Evolutionary conservation across 2,888 invertebrate species (phyloP).

Genomic region (Biston betularia): DNA sequence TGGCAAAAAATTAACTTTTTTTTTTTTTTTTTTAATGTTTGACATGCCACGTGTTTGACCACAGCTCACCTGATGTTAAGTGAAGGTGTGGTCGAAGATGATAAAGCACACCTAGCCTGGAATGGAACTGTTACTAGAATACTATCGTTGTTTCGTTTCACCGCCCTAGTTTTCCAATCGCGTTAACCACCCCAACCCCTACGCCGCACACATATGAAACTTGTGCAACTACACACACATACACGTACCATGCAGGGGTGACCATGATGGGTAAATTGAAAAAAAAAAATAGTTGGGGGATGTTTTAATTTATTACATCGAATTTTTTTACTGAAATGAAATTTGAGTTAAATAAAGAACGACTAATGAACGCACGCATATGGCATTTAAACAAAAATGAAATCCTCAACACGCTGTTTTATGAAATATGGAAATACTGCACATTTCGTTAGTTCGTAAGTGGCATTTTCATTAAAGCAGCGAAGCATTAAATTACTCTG

Average conservation of each 20-base stretch:
- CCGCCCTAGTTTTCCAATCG: slow-evolving; percentile 73
- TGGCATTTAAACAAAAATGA: background rate
- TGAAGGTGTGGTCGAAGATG: too few species aligned
- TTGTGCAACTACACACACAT: slow-evolving; percentile 62
- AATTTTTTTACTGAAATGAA: slow-evolving; percentile 28
- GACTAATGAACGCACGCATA: background rate
- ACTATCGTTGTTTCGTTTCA: slow-evolving; percentile 52
- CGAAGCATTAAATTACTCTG: too few species aligned
- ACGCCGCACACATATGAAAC: slow-evolving; percentile 56
- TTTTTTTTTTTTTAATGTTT: too few species aligned
- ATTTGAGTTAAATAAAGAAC: background rate
- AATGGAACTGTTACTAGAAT: too few species aligned
- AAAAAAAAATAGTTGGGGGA: slow-evolving; percentile 42
- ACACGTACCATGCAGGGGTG: slow-evolving; percentile 57
- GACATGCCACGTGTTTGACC: too few species aligned
- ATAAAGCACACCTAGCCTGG: too few species aligned
- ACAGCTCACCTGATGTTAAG: too few species aligned
- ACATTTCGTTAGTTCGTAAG: background rate
- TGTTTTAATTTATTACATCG: slow-evolving; percentile 31
- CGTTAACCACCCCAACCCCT: slow-evolving; percentile 64
- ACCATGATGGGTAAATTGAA: slow-evolving; percentile 44
- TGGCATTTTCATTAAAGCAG: too few species aligned
- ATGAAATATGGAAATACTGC: background rate
- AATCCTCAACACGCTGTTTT: background rate
- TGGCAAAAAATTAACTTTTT: slow-evolving; percentile 37